Percentiles rank a stretch among this genome's conserved stretches.
These are phyloP conservation scores for Bruchidius siliquastri DNA, from an alignment of 2,888 invertebrate genomes.

Conservation along the genomic window DNA sequence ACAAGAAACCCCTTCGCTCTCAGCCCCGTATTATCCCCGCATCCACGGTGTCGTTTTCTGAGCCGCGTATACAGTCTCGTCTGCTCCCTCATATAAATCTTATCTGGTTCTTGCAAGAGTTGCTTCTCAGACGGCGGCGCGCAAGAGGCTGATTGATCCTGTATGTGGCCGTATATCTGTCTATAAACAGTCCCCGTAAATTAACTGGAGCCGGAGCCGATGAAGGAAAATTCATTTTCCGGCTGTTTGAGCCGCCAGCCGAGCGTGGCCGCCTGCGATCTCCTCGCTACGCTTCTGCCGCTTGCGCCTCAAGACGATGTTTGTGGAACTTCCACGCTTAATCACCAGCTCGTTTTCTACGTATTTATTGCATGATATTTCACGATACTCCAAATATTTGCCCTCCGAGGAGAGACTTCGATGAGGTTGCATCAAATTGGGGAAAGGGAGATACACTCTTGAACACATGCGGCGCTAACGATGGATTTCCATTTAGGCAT, in stretches of 20 bases:
- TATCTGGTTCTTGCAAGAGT: conserved; percentile 50
- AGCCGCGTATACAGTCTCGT: conserved; percentile 18
- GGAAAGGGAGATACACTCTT: not conserved
- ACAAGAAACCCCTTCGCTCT: not conserved
- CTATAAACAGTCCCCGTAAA: conserved; percentile 50
- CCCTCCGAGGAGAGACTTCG: not conserved
- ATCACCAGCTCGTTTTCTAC: conserved; percentile 38
- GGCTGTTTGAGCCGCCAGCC: conserved; percentile 48
- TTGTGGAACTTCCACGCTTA: conserved; percentile 40
- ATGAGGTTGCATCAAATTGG: not conserved
- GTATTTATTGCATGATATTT: conserved; percentile 31
- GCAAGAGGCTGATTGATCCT: conserved; percentile 47
- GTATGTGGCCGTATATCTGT: conserved; percentile 45
- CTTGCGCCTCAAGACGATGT: conserved; percentile 22
- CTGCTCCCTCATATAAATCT: conserved; percentile 40
- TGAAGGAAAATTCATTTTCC: conserved; percentile 52
- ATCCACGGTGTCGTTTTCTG: conserved; percentile 10
- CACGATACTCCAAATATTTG: not conserved
- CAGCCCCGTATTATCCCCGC: conserved; percentile 5
- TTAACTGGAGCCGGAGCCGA: conserved; percentile 48
- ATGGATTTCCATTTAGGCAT: too few relatives aligned
- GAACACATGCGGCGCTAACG: not conserved
- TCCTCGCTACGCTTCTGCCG: conserved; percentile 41
- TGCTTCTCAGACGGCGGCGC: conserved; percentile 31
- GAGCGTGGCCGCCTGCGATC: conserved; percentile 33